Base-by-base conservation (phyloP, 2,797 vertebrate genomes). In the Galago senegalensis region DNA sequence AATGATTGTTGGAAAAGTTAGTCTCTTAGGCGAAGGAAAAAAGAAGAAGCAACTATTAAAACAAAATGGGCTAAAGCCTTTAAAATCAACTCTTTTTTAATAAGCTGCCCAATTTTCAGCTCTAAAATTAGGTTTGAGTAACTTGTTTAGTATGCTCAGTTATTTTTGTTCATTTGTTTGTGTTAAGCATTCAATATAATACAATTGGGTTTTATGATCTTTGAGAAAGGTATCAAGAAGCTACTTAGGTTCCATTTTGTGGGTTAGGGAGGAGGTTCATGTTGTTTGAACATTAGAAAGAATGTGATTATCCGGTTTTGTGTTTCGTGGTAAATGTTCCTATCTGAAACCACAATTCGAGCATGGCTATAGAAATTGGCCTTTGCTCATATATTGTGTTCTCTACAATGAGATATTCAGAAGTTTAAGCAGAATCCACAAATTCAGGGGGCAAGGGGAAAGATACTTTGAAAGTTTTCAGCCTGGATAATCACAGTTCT, bases 71-170 rank as follows among this genome's bases (percentile, higher is more conserved):
- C 79, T 81, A 81, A 95, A 96, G 97, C 93, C 95, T 93, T 87
- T 95, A 93, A 97, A 97, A 75, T 93, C 80, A 92, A 85, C 18
- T 94, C 61, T 92, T 82, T 95, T 95, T 96, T 95, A 76, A 91
- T 70, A 90, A 97, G 97, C 96, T 95, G 92, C 61, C 95, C 93
- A 43, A 69, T 95, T 90, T 93, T 94, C 96, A 96, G 95, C 97
- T 98, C 95, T 97, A 97, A 97, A 97, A 87, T 95, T 97, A 95
- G 93, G 75, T 93, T 93, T 95, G 85, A 91, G 65, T 95, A 93
- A 96, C 85, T 89, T 95, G 70, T 94, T 93, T 94, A 96, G 82
- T 96, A 93, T 60, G 49, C 89, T 86, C 77, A 95, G 82, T 93
- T 93, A 87, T 77, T 94, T 95, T 85, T 89, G 43, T 88, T 69